Base-by-base conservation (phyloP, 2,888 invertebrate genomes). In the Brenthis hecate region DNA sequence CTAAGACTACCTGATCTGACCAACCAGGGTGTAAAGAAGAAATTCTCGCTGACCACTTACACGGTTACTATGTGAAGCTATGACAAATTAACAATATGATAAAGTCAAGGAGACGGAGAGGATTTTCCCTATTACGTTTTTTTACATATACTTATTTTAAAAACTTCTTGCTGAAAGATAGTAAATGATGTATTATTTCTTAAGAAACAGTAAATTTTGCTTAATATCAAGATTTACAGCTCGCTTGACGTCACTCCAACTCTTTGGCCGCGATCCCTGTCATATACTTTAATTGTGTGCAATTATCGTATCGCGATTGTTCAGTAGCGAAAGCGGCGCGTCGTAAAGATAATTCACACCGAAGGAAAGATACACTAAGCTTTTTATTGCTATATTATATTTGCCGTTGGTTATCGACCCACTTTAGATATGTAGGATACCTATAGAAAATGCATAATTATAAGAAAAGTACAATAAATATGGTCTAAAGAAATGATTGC, bases 251-350 rank as follows among this genome's bases (percentile, higher is more conserved):
- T 28, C n/a, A 16, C n/a, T 8, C 4, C 54, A 16, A 19, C 23
- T 1, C 19, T 6, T 13, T 13, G 13, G 14, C 48, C 8, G 57
- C 57, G 19, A 57, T 23, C 57, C 57, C 47, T 14, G 43, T 19
- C 56, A 19, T 57, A 57, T 66, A 66, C 51, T 58, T 66, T 66
- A 58, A 58, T 58, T 58, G 57, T 53, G 11, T 43, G 57, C 57
- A 65, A 58, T 53, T 51, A 51, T n/a, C 19, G 32, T 13, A 51
- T 57, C 43, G 43, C 56, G 11, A 23, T 53, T 43, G 58, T 58
- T 16, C 43, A 5, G 58, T 66, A 63, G 63, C 51, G 19, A 8
- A 13, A 16, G 32, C 23, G 1, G 6, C 36, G 13, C 53, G 61
- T 36, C 19, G 61, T 62, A 53, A 62, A 62, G 61, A 62, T 62